These are phyloP conservation scores for Agrotis exclamationis DNA, from an alignment of 2,888 invertebrate species.

Conservation along the genomic window DNA sequence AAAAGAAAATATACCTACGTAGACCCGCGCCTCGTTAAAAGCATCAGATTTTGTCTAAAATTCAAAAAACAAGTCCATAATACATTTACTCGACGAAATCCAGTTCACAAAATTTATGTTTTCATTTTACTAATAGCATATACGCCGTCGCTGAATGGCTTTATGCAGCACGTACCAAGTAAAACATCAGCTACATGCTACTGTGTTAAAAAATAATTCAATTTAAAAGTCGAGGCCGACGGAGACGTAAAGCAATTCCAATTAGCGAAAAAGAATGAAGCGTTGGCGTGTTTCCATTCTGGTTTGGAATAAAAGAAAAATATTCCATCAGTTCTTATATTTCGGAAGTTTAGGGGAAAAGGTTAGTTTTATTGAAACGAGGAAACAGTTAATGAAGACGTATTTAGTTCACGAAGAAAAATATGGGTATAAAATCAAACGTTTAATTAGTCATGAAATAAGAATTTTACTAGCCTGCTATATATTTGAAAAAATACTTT, in stretches of 20 bases:
- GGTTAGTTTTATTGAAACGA: slow-evolving; percentile 4
- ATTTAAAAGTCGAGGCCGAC: slow-evolving; percentile 58
- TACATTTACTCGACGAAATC: slow-evolving; percentile 39
- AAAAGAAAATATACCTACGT: not conserved
- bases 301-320: slow-evolving; percentile 33
- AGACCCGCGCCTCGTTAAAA: slow-evolving; percentile 20
- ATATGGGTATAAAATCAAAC: too few species aligned
- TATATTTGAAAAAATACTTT: too few species aligned
- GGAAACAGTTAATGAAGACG: too few species aligned
- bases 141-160: slow-evolving; percentile 39
- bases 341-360: not conserved
- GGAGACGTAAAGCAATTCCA: slow-evolving; percentile 61
- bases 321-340: slow-evolving; percentile 21
- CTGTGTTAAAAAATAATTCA: slow-evolving; percentile 59
- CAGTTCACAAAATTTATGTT: slow-evolving; percentile 53
- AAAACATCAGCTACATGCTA: slow-evolving; percentile 52
- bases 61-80: slow-evolving; percentile 36
- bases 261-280: slow-evolving; percentile 63
- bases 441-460: too few species aligned
- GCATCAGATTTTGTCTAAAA: slow-evolving; percentile 26
- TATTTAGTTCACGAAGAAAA: too few species aligned
- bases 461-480: too few species aligned
- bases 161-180: slow-evolving; percentile 44
- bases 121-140: slow-evolving; percentile 62
- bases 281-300: slow-evolving; percentile 48